A percentile compares a stretch with the other conserved stretches of the same genome.
Conservation (phyloP, 1,140 invertebrate species). For the Drosophila nasuta region DNA sequence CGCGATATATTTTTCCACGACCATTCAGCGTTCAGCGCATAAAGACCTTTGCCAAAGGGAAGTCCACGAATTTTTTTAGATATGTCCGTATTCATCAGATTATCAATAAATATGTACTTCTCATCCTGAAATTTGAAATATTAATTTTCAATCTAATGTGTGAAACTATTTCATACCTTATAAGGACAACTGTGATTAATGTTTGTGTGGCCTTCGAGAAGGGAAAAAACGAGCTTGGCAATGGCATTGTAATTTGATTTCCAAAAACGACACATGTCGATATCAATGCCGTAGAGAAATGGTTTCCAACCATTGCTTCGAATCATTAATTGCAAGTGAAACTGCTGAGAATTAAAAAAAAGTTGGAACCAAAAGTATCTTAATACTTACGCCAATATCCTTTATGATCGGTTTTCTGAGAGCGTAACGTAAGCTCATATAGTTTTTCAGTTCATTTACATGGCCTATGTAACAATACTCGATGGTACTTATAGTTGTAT, state of each 20-base stretch:
- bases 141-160: no score
- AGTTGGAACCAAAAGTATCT: background rate
- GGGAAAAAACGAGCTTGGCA: constrained; percentile 28
- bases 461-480: constrained; percentile 35
- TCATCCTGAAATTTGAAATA: constrained; percentile 14
- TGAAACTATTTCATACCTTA: constrained; percentile 19
- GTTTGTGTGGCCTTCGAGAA: constrained; percentile 35
- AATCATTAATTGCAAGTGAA: constrained; percentile 25
- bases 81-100: constrained; percentile 35
- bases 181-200: constrained; percentile 56
- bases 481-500: background rate
- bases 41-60: constrained; percentile 34
- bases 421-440: constrained; percentile 19
- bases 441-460: constrained; percentile 20
- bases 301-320: constrained; percentile 42
- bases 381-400: constrained; percentile 40
- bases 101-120: constrained; percentile 36
- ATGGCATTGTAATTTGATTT: constrained; percentile 37
- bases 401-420: constrained; percentile 8
- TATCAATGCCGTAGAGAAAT: constrained; percentile 35
- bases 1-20: constrained; percentile 19
- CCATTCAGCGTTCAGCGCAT: constrained; percentile 24
- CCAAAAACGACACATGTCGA: constrained; percentile 42
- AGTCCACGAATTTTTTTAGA: constrained; percentile 24
- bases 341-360: background rate